Conservation (phyloP, 1,140 invertebrate genomes). For the Drosophila ohnishii region DNA sequence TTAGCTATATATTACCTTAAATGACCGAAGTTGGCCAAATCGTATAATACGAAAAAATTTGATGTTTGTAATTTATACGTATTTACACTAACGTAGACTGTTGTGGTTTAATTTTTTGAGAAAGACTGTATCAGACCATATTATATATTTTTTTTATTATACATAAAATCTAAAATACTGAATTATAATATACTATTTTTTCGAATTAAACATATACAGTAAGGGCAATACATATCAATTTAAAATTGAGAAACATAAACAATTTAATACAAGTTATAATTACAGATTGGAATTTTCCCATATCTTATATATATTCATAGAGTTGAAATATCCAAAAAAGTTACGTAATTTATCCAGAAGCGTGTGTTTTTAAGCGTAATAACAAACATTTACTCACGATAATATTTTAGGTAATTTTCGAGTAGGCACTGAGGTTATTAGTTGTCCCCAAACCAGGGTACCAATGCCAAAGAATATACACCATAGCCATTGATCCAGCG, state of each 20-base stretch:
- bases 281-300: not conserved
- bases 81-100: not conserved
- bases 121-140: not conserved
- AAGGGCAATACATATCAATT: not conserved
- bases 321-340: not conserved
- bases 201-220: not conserved
- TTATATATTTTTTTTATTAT: slow-evolving; percentile 6
- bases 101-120: not conserved
- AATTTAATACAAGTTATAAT: not conserved
- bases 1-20: not conserved
- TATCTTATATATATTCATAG: not conserved
- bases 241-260: not conserved
- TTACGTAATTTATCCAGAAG: slow-evolving; percentile 12
- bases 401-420: slow-evolving; percentile 96
- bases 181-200: slow-evolving; percentile 20
- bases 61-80: not conserved
- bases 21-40: not conserved
- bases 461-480: slow-evolving; percentile 98
- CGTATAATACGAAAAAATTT: not conserved
- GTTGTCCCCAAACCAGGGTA: slow-evolving; percentile 98
- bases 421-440: slow-evolving; percentile 98
- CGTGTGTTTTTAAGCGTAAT: slow-evolving; percentile 10
- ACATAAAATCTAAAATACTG: slow-evolving; percentile 35
- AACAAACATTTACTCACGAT: slow-evolving; percentile 88
- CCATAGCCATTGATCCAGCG: slow-evolving; percentile 99